Base-by-base conservation (phyloP, 2,113 vertebrate species). In the Oceanites oceanicus region DNA sequence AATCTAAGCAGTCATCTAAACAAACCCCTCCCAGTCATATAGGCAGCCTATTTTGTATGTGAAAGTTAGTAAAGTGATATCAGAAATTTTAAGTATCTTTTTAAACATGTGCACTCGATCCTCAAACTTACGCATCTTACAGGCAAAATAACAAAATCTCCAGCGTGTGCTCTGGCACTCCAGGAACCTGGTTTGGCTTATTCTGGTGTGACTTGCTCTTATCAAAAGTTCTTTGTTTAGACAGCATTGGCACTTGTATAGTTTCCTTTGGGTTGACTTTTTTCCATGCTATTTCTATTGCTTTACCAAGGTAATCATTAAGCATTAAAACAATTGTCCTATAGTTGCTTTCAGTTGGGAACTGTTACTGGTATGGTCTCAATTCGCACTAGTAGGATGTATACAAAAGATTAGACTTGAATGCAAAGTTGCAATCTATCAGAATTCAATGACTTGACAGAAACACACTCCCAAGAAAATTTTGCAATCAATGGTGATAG, bases 301-400 rank as follows among this genome's bases (percentile, higher is more conserved):
- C n/a, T 71, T 13, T 26, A 11, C 7, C 30, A 36, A 85, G 22
- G 6, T 40, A 8, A 29, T 27, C 5, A 15, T 50, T 34, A 78
- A 71, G 6, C 15, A 27, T 78, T 42, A 27, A 44, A 83, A 20
- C 25, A 58, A 0, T 29, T 58, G 7, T 42, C 29, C 38, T 65
- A 8, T 5, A 42, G 49, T 32, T n/a, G 9, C 58, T 80, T 82
- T 83, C 3, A 4, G 3, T 3, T 75, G 40, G 44, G 44, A 32
- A 6, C 9, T 61, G 19, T 45, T 77, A 14, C 15, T 45, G 32
- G 13, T 63, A 12, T 7, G 7, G 21, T 85, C 81, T 58, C 9
- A 14, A 0, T 53, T 67, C 6, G 0, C 8, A 32, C 19, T 20
- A 19, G 25, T 9, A 76, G 52, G 47, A 59, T 0, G 1, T 7